These are phyloP conservation scores for Cremastinae sp. DNA, from an alignment of 2,888 invertebrate genomes.

Conservation along the genomic window DNA sequence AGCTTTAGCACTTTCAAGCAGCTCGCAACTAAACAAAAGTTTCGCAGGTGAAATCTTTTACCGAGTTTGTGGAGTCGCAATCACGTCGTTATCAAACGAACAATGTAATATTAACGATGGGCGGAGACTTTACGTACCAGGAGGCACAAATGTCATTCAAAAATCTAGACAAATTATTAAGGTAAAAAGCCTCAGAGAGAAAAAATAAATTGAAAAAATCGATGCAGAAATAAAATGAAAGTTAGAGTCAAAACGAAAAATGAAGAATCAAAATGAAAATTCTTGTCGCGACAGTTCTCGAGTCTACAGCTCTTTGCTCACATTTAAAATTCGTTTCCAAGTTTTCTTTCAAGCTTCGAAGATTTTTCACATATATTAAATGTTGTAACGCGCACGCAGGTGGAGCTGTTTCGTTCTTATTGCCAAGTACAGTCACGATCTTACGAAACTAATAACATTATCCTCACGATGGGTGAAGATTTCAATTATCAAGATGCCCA, in stretches of 20 bases:
- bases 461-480: slow-evolving; percentile 96
- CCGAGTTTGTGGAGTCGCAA: slow-evolving; percentile 83
- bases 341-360: too few species aligned
- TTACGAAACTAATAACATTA: slow-evolving; percentile 88
- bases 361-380: slow-evolving; percentile 3
- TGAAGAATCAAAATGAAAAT: not conserved
- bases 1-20: slow-evolving; percentile 46
- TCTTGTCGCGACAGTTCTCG: too few species aligned
- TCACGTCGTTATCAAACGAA: slow-evolving; percentile 84
- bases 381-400: slow-evolving; percentile 78
- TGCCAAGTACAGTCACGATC: slow-evolving; percentile 81
- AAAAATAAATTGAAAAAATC: not conserved
- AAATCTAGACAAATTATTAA: slow-evolving; percentile 93
- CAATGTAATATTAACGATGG: slow-evolving; percentile 93
- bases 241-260: too few species aligned
- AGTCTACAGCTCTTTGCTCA: too few species aligned
- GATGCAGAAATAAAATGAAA: too few species aligned
- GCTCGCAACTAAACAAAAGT: not conserved
- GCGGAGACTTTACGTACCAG: slow-evolving; percentile 94
- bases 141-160: slow-evolving; percentile 90
- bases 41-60: slow-evolving; percentile 80
- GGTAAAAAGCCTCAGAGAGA: slow-evolving; percentile 79
- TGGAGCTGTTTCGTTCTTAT: slow-evolving; percentile 83
- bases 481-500: slow-evolving; percentile 91
- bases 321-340: not conserved